A percentile compares a stretch with the other conserved stretches of the same genome.
Evolutionary conservation across 2,888 invertebrate genomes (phyloP).

Genomic region (Acleris cristana): DNA sequence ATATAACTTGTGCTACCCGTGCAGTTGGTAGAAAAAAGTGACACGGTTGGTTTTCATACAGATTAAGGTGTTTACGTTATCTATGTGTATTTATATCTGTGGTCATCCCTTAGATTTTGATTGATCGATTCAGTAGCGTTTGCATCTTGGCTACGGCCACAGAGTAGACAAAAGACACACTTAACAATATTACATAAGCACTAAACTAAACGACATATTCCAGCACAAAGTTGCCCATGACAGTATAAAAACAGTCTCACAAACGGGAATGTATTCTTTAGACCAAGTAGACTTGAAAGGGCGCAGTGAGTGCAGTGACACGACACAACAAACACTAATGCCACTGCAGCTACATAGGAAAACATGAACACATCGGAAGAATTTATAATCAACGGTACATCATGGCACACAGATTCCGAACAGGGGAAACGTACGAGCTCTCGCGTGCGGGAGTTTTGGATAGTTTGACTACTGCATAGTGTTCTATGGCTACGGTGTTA

Average conservation of each 20-base stretch:
- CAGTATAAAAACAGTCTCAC: not conserved
- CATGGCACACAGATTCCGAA: constrained; percentile 14
- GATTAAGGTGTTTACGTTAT: no score
- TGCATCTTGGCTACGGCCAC: no score
- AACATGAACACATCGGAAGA: constrained; percentile 20
- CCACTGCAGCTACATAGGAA: constrained; percentile 19
- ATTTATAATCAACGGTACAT: constrained; percentile 20
- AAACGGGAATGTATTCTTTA: not conserved
- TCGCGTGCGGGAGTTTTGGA: not conserved
- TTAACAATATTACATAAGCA: no score
- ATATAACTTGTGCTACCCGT: no score
- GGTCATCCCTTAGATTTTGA: no score
- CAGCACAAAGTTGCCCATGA: no score
- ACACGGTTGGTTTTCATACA: no score
- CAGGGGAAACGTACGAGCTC: constrained; percentile 1
- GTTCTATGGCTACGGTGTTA: constrained; percentile 7
- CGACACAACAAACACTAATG: constrained; percentile 22
- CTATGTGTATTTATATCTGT: no score
- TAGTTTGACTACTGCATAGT: constrained; percentile 5
- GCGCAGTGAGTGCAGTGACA: constrained; percentile 4
- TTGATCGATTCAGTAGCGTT: no score
- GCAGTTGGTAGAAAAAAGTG: no score
- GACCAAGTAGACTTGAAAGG: constrained; percentile 10
- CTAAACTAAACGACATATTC: no score
- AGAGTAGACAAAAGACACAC: no score